Evolutionary conservation across 2,888 invertebrate species (phyloP).

Genomic region (Rutpela maculata): DNA sequence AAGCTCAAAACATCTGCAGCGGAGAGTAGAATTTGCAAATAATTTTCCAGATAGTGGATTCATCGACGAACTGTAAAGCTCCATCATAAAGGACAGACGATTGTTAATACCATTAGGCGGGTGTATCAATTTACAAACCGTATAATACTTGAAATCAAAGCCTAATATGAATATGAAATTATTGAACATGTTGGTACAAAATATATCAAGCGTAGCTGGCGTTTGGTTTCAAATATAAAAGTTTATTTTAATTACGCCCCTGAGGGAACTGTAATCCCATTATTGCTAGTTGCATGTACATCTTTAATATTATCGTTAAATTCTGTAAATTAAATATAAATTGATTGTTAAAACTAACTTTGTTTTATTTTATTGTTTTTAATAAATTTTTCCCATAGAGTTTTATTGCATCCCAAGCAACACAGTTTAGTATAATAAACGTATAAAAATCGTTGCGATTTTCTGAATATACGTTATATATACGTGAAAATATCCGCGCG

Average conservation of each 20-base stretch:
- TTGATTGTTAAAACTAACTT: too few relatives aligned
- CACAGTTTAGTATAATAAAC: too few relatives aligned
- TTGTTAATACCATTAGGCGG: conserved; percentile 29
- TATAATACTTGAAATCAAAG: conserved; percentile 28
- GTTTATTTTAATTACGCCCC: too few relatives aligned
- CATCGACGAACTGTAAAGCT: conserved; percentile 21
- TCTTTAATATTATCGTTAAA: too few relatives aligned
- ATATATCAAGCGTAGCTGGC: background rate
- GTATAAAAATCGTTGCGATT: too few relatives aligned
- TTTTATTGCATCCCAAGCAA: too few relatives aligned
- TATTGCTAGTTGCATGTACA: too few relatives aligned
- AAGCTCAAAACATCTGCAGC: conserved; percentile 27
- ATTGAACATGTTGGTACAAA: background rate
- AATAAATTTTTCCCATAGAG: too few relatives aligned
- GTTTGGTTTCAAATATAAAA: background rate
- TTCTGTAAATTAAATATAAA: too few relatives aligned
- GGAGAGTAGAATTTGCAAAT: conserved; percentile 18
- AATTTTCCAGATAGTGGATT: conserved; percentile 27
- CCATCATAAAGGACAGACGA: conserved; percentile 18
- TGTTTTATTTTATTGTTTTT: too few relatives aligned
- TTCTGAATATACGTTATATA: too few relatives aligned
- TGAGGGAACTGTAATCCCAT: conserved; percentile 7
- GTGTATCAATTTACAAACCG: conserved; percentile 25
- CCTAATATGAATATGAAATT: conserved; percentile 19
- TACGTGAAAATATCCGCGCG: too few relatives aligned